These are phyloP conservation scores for Synergus itoensis DNA, from an alignment of 2,888 invertebrate genomes.

Conservation along the genomic window DNA sequence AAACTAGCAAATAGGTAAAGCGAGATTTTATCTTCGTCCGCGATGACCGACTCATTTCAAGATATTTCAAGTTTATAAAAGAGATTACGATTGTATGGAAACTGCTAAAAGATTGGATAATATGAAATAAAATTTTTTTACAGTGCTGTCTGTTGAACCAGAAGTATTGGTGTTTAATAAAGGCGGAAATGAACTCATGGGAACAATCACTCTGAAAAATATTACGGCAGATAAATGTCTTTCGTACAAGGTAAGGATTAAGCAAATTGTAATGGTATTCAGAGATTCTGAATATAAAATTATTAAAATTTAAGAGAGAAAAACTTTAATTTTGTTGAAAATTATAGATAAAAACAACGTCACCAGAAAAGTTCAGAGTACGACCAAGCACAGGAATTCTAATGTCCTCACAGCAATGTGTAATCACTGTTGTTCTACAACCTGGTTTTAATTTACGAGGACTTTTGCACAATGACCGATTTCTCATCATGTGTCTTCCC, in stretches of 20 bases:
- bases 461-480: slow-evolving; percentile 87
- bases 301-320: background rate
- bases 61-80: no score
- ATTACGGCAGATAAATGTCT: slow-evolving; percentile 80
- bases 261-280: slow-evolving; percentile 6
- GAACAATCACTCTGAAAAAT: slow-evolving; percentile 86
- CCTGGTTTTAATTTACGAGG: slow-evolving; percentile 85
- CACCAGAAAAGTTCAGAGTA: slow-evolving; percentile 96
- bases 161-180: slow-evolving; percentile 85
- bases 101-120: no score
- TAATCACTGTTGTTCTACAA: slow-evolving; percentile 87
- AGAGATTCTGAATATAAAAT: background rate
- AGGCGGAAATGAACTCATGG: slow-evolving; percentile 84
- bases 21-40: no score
- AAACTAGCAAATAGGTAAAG: no score
- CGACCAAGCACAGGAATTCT: slow-evolving; percentile 92
- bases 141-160: slow-evolving; percentile 76
- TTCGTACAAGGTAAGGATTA: slow-evolving; percentile 83
- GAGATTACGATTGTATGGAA: no score
- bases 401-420: slow-evolving; percentile 82
- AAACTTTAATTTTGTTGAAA: slow-evolving; percentile 16
- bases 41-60: no score
- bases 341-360: slow-evolving; percentile 93
- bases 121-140: slow-evolving; percentile 48
- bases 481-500: slow-evolving; percentile 91